Evolutionary conservation across 2,797 vertebrate species (phyloP).

Genomic region (Eulemur mongoz): DNA sequence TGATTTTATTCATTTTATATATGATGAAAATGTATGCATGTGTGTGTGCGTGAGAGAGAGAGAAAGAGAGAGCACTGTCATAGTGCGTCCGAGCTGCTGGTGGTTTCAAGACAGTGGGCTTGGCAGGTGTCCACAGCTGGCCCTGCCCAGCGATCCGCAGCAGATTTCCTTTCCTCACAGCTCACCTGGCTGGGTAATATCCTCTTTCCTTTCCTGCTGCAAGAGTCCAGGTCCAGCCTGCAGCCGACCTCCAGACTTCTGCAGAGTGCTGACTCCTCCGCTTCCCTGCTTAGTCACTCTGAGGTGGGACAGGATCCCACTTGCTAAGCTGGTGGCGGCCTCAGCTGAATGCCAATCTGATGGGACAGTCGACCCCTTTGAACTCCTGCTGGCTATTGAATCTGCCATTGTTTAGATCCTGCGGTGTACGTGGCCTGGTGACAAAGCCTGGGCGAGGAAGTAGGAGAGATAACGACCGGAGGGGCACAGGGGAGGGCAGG

Average conservation of each 20-base stretch:
- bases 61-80: background rate
- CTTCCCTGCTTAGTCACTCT: background rate
- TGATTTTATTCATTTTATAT: background rate
- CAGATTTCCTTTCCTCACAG: background rate
- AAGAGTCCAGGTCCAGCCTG: constrained; percentile 1
- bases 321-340: background rate
- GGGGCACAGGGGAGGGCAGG: background rate
- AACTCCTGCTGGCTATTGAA: constrained; percentile 3
- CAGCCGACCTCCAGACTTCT: background rate
- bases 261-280: background rate
- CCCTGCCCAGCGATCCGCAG: background rate
- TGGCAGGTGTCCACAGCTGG: background rate
- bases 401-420: constrained; percentile 38
- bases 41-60: background rate
- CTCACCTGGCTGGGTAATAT: background rate
- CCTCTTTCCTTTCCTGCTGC: constrained; percentile 11
- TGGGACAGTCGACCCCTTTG: background rate
- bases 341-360: background rate
- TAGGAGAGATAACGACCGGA: background rate
- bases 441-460: background rate
- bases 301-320: background rate
- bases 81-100: too few relatives aligned
- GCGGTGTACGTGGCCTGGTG: background rate
- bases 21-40: background rate
- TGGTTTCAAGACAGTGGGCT: background rate